phyloP scores from a whole-genome alignment of 2,113 vertebrate species.

The Aspiorhynchus laticeps region DNA sequence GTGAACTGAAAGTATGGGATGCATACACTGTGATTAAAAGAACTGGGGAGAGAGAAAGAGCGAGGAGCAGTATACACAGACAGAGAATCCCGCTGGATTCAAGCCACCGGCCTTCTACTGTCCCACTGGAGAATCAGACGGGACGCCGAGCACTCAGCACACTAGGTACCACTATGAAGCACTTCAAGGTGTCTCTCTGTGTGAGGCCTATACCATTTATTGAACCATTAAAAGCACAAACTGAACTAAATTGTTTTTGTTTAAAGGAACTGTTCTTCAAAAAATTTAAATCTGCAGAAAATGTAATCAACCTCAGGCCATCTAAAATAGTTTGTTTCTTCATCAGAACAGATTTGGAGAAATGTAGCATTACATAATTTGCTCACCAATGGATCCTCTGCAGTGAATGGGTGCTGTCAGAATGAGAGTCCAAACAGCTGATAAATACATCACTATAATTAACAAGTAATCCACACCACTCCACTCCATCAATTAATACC shows the following conservation, averaged over 20 bases:
- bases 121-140: conserved; percentile 4
- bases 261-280: no score
- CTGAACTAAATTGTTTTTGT: no score
- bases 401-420: not conserved
- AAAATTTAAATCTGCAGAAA: no score
- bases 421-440: no score
- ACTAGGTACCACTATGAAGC: conserved; percentile 27
- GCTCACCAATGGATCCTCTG: not conserved
- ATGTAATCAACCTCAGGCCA: no score
- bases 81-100: not conserved
- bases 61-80: conserved; percentile 3
- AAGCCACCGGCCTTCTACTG: conserved; percentile 28
- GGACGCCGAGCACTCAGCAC: not conserved
- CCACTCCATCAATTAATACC: no score
- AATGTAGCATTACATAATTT: not conserved
- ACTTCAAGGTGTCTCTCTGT: not conserved
- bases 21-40: not conserved
- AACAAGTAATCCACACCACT: no score
- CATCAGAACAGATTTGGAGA: not conserved
- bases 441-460: no score
- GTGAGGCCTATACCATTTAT: not conserved
- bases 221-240: not conserved
- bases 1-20: not conserved
- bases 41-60: conserved; percentile 11
- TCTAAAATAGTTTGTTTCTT: no score